Evolutionary conservation across 2,888 invertebrate species (phyloP), one percentile per base, ranked within the genome.

Genomic region (Melanotus villosus): DNA sequence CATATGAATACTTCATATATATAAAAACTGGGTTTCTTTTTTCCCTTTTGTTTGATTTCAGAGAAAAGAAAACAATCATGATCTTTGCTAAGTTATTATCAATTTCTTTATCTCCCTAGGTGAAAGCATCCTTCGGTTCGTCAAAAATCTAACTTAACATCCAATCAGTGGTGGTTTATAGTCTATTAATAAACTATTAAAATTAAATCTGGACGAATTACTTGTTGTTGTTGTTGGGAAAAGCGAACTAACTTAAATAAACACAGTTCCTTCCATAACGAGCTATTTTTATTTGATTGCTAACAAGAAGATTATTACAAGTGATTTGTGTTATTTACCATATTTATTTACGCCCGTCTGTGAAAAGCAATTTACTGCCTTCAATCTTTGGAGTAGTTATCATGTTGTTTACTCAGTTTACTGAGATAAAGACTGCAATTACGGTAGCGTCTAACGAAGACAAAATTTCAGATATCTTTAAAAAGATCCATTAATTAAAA

Each of bases 271-370:
- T 12, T n/a, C 12, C 10, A 26, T 23, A 47, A 47, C 19, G 9
- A 5, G 47, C 47, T 47, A 47, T 60, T 45, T 34, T 60, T 47
- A 36, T 60, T 32, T 34, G 32, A 45, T 60, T 43, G 45, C 45
- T 60, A 60, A 60, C 47, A 34, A 47, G 19, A 16, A 7, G 34
- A 47, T 60, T 60, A 60, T 47, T 47, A 47, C 19, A 47, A 36
- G 10, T 47, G 32, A 14, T 60, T 60, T 45, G 34, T 47, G 23
- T 26, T 47, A 47, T 47, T 47, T 47, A 23, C 23, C 23, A 47
- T 23, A 10, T 47, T 47, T 59, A 57, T 57, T 57, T 57, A 56
- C 56, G 36, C 34, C 36, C 10, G 12, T 56, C 19, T 7, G 21
- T 34, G n/a, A 56, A 36, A 56, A 18, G n/a, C 36, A 36, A 56